Conservation (phyloP, 2,888 invertebrate species). For the Sminthurides aquaticus region DNA sequence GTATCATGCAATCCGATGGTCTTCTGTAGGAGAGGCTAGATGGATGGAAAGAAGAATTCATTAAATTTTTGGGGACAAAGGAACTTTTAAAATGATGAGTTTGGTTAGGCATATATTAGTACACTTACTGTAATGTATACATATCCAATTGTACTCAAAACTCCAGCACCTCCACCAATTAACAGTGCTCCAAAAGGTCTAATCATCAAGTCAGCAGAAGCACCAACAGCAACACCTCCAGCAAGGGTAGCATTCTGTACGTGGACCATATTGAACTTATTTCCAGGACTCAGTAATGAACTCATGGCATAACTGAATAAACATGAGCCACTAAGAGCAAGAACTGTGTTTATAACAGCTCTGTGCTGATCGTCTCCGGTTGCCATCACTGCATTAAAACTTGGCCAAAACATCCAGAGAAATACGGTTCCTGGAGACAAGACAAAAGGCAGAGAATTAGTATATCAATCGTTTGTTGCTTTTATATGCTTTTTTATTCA, state of each 20-base stretch:
- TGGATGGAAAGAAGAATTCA: slow-evolving; percentile 23
- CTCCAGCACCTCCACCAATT: slow-evolving; percentile 69
- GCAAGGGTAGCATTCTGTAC: slow-evolving; percentile 89
- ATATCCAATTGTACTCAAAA: slow-evolving; percentile 74
- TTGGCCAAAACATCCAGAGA: slow-evolving; percentile 95
- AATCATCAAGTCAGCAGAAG: slow-evolving; percentile 66
- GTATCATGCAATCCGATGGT: slow-evolving; percentile 66
- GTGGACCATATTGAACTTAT: slow-evolving; percentile 84
- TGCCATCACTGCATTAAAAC: slow-evolving; percentile 75
- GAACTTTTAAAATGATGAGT: not conserved
- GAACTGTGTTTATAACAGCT: slow-evolving; percentile 87
- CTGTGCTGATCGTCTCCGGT: slow-evolving; percentile 67
- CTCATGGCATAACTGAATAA: slow-evolving; percentile 79
- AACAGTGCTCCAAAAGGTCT: slow-evolving; percentile 74
- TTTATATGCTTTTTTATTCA: too few relatives aligned
- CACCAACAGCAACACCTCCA: slow-evolving; percentile 80
- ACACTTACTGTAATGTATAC: slow-evolving; percentile 54
- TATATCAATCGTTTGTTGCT: too few relatives aligned
- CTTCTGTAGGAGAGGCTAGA: slow-evolving; percentile 57
- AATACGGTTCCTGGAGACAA: slow-evolving; percentile 67
- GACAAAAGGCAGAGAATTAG: too few relatives aligned
- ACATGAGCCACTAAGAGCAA: slow-evolving; percentile 73
- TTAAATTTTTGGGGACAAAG: not conserved
- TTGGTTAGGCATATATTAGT: not conserved
- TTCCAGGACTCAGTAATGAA: slow-evolving; percentile 62